Percentiles rank a stretch among this genome's conserved stretches.
Conservation (phyloP, 1,140 invertebrate genomes). For the Cydia splendana region DNA sequence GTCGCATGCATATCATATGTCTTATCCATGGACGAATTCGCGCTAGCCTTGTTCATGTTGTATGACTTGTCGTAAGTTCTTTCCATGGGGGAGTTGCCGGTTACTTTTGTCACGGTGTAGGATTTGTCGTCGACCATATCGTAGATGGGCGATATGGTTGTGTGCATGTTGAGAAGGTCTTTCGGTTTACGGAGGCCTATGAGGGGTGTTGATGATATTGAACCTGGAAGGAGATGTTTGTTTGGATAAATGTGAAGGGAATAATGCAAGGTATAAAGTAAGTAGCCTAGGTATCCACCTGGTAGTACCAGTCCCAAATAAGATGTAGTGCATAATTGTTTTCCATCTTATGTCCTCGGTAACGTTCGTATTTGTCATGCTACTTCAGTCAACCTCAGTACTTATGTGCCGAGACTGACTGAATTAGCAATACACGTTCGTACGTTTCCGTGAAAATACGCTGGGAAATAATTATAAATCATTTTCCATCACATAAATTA, state of each 20-base stretch:
- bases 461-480: too few species aligned
- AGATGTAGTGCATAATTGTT: too few species aligned
- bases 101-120: background rate
- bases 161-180: slow-evolving; percentile 61
- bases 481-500: too few species aligned
- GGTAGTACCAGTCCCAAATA: too few species aligned
- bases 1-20: slow-evolving; percentile 63
- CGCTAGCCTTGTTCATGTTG: slow-evolving; percentile 49
- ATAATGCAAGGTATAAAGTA: background rate
- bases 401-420: too few species aligned
- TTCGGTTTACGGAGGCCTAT: slow-evolving; percentile 49
- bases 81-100: slow-evolving; percentile 46
- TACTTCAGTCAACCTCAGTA: too few species aligned
- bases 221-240: slow-evolving; percentile 44
- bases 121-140: slow-evolving; percentile 48
- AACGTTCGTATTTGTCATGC: too few species aligned
- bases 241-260: background rate
- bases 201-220: slow-evolving; percentile 66
- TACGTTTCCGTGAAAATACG: too few species aligned
- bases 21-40: slow-evolving; percentile 49
- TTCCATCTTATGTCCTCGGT: too few species aligned
- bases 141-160: slow-evolving; percentile 71
- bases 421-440: too few species aligned
- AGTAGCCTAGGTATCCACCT: too few species aligned
- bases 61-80: slow-evolving; percentile 64